Base-by-base conservation (phyloP, 2,113 vertebrate species). In the Vulpes lagopus region DNA sequence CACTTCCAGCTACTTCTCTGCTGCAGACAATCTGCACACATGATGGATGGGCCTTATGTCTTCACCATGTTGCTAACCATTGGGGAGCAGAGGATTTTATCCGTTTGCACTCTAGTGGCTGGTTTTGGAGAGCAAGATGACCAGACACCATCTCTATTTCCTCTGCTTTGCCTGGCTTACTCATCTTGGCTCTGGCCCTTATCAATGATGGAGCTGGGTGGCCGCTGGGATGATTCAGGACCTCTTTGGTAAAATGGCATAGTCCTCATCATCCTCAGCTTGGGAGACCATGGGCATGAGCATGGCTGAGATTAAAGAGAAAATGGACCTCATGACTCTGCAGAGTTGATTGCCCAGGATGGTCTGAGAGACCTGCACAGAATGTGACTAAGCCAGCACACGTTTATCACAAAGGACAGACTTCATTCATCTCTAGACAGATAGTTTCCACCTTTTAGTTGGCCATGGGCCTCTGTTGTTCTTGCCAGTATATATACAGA, bases 11-110 rank as follows among this genome's bases (percentile, higher is more conserved):
- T 30, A 12, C 32, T 1, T 0, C 30, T 32, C 22, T 67, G 71
- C 73, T 59, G 25, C 12, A 51, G 65, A 23, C 51, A 1, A 1
- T 35, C 11, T 11, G 32, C 22, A 5, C 19, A 5, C 3, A 0
- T 3, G 60, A 3, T 1, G 14, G 32, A 23, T 62, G 1, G 6
- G 62, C 82, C 0, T 0, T 2, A 3, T 49, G 7, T 89, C 14
- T 30, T 4, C 3, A 11, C 14, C 9, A 0, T 25, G 51, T 32
- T 22, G 11, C n/a, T 30, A 10, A 38, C 51, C 17, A 1, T 73
- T 23, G 12, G 22, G 71, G 38, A 43, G 71, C 73, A 76, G 38
- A 49, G 65, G 65, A 9, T 69, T 69, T n/a, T 69, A 69, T 14
- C 73, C 14, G 23, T 35, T 25, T n/a, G 20, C 57, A 3, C 51